These are phyloP conservation scores for Virgularia gustaviana DNA, from an alignment of 92 coral and sea anemone genomes.

Conservation along the genomic window DNA sequence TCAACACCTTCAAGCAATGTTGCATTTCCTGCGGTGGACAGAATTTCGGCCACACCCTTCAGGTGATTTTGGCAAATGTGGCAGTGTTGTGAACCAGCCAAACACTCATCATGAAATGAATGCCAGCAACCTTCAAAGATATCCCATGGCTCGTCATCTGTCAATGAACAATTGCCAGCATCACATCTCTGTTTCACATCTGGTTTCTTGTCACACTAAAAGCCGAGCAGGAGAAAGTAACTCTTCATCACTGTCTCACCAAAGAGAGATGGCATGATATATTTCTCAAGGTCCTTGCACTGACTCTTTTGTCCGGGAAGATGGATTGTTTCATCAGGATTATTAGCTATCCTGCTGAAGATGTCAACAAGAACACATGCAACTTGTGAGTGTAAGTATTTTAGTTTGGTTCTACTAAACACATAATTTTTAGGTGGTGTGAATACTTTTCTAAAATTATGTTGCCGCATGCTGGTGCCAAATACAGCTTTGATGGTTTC, in stretches of 20 bases:
- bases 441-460: slow-evolving; percentile 41
- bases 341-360: slow-evolving; percentile 15
- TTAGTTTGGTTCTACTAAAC: slow-evolving; percentile 25
- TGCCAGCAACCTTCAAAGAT: slow-evolving; percentile 53
- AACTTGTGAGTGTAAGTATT: slow-evolving; percentile 20
- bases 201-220: slow-evolving; percentile 37
- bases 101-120: slow-evolving; percentile 33
- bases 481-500: slow-evolving; percentile 43
- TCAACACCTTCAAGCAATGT: slow-evolving; percentile 1
- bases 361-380: slow-evolving; percentile 40
- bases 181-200: slow-evolving; percentile 42
- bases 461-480: slow-evolving; percentile 43
- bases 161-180: background rate
- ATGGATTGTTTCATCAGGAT: slow-evolving; percentile 10
- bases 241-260: slow-evolving; percentile 28
- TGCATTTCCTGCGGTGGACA: slow-evolving; percentile 26
- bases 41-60: background rate
- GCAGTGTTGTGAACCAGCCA: slow-evolving; percentile 6
- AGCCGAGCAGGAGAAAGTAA: slow-evolving; percentile 50
- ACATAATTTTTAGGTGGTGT: slow-evolving; percentile 51
- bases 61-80: slow-evolving; percentile 29
- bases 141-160: slow-evolving; percentile 15
- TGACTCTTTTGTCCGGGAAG: slow-evolving; percentile 40
- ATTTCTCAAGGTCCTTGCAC: slow-evolving; percentile 24
- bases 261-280: slow-evolving; percentile 43